Evolutionary conservation across 2,888 invertebrate genomes (phyloP), one percentile per base, ranked within the genome.

Genomic region (Cordilura impudica): DNA sequence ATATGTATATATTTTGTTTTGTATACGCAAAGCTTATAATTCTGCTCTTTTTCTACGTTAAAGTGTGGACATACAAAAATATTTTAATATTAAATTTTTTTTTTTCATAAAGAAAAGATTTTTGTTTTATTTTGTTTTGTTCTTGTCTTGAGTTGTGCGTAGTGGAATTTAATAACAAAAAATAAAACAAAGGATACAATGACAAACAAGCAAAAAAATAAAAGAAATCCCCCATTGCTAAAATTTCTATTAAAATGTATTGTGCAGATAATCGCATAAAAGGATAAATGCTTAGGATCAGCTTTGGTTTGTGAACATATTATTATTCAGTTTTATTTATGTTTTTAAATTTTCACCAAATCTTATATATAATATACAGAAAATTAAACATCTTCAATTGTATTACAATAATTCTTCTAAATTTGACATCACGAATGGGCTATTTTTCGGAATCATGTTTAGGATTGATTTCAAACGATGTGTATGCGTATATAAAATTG

Each of bases 211-310:
- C 8, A 21, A 56, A 7, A 56, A 56, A 39, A 12, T 21, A 14
- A 26, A 16, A 14, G 26, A 23, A 23, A 58, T 56, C 23, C 61
- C 67, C 67, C 47, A 67, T 67, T 66, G 72, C 61, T 72, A 43
- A 61, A n/a, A 63, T 49, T 63, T 53, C 31, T 58, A 69, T 63
- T 72, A 61, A 69, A 58, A 49, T 4, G 53, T 47, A 63, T 63
- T 78, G 31, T 63, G 56, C 56, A 51, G 49, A 51, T 78, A 78
- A 67, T 71, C 61, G 19, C 39, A 66, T 63, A 54, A 77, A 77
- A 72, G 66, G 29, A 77, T 77, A 71, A 76, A 77, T 66, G 29
- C n/a, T 66, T 18, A 26, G 63, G 63, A 76, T 58, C 65, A 39
- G 29, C 53, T 35, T 53, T 67, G 67, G 53, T 66, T 54, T 77